A percentile compares a stretch with the other conserved stretches of the same genome.
Conservation (phyloP, 1,140 invertebrate genomes). For the Aphis craccivora region DNA sequence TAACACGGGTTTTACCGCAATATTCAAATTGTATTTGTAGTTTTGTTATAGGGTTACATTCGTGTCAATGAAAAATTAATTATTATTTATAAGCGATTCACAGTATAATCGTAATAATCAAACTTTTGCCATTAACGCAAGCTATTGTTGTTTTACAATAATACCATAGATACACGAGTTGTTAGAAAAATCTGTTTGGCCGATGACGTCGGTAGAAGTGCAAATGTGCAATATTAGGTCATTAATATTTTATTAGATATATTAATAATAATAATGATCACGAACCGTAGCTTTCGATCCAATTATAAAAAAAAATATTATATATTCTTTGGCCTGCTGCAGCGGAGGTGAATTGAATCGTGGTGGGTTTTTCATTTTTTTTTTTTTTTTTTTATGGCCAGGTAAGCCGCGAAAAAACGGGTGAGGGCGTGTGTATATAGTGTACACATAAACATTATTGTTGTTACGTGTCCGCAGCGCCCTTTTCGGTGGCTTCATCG, state of each 20-base stretch:
- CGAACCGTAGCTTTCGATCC: not conserved
- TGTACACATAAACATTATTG: not conserved
- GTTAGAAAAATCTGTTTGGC: conserved; percentile 15
- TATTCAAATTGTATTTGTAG: not conserved
- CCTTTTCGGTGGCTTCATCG: not conserved
- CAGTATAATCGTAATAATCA: not conserved
- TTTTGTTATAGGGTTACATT: not conserved
- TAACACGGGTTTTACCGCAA: not conserved
- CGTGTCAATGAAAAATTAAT: not conserved
- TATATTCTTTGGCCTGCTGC: not conserved
- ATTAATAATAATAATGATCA: not conserved
- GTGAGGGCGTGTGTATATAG: not conserved
- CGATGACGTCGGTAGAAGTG: not conserved
- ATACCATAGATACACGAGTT: not conserved
- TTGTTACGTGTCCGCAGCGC: not conserved
- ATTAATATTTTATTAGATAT: no score
- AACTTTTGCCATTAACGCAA: not conserved
- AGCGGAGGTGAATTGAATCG: not conserved
- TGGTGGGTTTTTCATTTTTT: not conserved
- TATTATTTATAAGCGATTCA: not conserved
- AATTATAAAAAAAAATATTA: not conserved
- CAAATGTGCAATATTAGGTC: not conserved
- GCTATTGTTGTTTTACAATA: not conserved
- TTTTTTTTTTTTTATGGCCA: not conserved
- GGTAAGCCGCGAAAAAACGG: not conserved